Conservation (phyloP, 2,888 invertebrate genomes). For the Ceraclea dissimilis region DNA sequence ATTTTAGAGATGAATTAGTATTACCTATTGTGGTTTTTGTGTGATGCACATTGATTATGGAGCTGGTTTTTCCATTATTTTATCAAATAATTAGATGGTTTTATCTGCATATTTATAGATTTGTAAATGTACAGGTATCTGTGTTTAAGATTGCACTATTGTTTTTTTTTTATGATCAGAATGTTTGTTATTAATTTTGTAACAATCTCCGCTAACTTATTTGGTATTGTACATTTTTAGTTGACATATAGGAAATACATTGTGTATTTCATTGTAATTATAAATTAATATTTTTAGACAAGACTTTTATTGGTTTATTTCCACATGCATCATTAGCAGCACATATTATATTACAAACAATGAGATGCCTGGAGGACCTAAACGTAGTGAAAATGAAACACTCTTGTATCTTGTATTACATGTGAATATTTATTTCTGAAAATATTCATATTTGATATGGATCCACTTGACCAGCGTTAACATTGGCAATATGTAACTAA, state of each 20-base stretch:
- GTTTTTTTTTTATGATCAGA: too few relatives aligned
- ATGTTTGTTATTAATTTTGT: too few relatives aligned
- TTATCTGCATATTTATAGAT: too few relatives aligned
- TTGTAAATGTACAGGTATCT: too few relatives aligned
- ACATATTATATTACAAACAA: background rate
- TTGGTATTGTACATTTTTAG: constrained; percentile 6
- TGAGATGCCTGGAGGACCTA: background rate
- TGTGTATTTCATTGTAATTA: constrained; percentile 11
- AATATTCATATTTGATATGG: constrained; percentile 27
- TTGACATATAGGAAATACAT: background rate
- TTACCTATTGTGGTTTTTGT: too few relatives aligned
- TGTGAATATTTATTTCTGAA: constrained; percentile 26
- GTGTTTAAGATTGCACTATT: too few relatives aligned
- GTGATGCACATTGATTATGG: too few relatives aligned
- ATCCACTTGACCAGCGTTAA: constrained; percentile 22
- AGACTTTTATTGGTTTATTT: background rate
- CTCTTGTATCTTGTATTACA: too few relatives aligned
- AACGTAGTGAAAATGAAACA: background rate
- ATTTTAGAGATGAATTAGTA: too few relatives aligned
- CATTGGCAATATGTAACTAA: constrained; percentile 20
- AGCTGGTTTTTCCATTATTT: too few relatives aligned
- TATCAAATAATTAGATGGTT: too few relatives aligned
- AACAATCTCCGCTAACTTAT: constrained; percentile 3
- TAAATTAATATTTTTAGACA: constrained; percentile 11
- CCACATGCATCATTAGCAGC: background rate